phyloP scores from a whole-genome alignment of 2,113 vertebrate species.

The Mus musculus region DNA sequence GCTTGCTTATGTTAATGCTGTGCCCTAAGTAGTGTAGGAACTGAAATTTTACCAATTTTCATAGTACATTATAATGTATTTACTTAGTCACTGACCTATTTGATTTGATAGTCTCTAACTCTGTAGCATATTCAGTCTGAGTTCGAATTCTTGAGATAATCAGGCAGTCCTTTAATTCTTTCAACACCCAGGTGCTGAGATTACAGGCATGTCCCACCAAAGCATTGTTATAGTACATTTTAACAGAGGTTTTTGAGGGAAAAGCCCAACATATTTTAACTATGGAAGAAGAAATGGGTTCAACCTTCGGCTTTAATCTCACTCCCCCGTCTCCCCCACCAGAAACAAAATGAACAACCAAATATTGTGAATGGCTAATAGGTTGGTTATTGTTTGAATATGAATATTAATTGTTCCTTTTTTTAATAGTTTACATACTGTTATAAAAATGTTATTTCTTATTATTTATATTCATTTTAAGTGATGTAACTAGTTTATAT shows the following conservation, averaged over 20 bases:
- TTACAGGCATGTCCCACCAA: neutral
- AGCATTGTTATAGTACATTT: neutral
- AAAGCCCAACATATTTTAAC: neutral
- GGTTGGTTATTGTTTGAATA: neutral
- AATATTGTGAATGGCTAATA: neutral
- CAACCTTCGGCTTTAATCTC: neutral
- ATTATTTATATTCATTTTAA: neutral
- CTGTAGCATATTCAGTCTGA: neutral
- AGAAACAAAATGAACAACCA: neutral
- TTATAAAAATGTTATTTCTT: neutral
- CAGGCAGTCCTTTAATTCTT: neutral
- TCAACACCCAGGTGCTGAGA: neutral
- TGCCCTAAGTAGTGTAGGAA: neutral
- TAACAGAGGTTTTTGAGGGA: neutral
- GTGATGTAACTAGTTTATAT: neutral
- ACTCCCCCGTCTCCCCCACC: fast-evolving
- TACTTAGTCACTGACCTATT: neutral
- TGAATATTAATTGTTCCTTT: neutral
- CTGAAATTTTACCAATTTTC: neutral
- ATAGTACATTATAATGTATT: neutral
- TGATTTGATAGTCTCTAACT: neutral
- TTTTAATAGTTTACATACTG: neutral
- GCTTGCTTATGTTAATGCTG: neutral
- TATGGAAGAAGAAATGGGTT: neutral
- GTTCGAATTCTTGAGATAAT: neutral